These are phyloP conservation scores for Drosophila testacea DNA, from an alignment of 2,888 invertebrate genomes.

Conservation along the genomic window DNA sequence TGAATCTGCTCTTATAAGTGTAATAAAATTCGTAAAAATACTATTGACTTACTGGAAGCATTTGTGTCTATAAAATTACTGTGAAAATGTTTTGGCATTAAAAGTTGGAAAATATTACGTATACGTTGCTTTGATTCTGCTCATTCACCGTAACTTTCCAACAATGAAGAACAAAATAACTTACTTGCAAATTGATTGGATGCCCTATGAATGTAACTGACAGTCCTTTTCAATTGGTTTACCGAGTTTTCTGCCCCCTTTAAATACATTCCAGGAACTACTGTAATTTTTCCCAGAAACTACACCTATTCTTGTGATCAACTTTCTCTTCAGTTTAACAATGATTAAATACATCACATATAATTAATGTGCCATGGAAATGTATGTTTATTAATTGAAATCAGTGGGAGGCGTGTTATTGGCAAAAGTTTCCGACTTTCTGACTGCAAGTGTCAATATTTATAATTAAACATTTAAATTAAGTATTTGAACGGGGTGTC, in stretches of 20 bases:
- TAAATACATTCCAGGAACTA: not conserved
- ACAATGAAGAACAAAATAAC: no score
- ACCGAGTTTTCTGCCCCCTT: not conserved
- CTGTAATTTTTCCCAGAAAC: not conserved
- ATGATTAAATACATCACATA: not conserved
- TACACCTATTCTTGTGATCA: not conserved
- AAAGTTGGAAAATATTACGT: not conserved
- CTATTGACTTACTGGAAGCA: no score
- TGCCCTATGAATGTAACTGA: not conserved
- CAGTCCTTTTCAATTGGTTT: not conserved
- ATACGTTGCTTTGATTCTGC: not conserved
- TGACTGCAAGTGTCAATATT: not conserved
- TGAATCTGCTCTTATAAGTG: no score
- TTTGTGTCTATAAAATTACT: no score
- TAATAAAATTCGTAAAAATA: no score
- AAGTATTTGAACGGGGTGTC: not conserved
- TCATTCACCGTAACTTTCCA: not conserved
- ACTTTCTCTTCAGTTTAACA: not conserved
- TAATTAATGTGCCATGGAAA: not conserved
- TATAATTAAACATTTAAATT: constrained; percentile 6
- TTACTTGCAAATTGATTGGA: not conserved
- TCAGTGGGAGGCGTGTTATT: not conserved
- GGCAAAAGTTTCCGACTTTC: not conserved
- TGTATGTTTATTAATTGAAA: constrained; percentile 6
- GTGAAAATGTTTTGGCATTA: no score